Percentiles rank a stretch among this genome's conserved stretches.
Conservation (phyloP, 2,797 vertebrate species). For the Meriones psammophilus region DNA sequence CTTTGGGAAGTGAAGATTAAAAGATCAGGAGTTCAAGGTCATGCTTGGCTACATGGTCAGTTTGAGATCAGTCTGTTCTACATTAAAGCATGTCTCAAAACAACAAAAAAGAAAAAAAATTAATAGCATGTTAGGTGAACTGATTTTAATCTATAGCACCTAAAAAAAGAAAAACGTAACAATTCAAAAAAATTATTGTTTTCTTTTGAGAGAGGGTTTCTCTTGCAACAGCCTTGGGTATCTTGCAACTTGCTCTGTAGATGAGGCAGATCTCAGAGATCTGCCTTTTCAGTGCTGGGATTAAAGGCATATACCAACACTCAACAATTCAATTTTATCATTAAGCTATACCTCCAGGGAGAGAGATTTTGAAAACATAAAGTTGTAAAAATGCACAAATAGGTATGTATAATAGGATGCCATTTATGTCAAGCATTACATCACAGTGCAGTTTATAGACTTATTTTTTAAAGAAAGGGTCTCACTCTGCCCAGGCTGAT, state of each 20-base stretch:
- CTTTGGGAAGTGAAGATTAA: background rate
- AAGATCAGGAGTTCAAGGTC: background rate
- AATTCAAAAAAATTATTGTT: background rate
- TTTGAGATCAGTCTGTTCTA: background rate
- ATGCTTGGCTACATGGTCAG: background rate
- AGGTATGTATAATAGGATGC: background rate
- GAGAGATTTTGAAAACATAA: slow-evolving; percentile 47
- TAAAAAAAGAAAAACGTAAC: background rate
- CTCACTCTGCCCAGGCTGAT: background rate
- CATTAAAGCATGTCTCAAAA: background rate
- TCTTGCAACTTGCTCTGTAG: background rate
- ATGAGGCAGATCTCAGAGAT: background rate
- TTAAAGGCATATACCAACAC: background rate
- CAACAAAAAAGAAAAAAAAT: background rate
- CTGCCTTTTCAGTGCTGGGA: background rate
- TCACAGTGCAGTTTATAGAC: background rate
- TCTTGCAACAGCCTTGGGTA: background rate
- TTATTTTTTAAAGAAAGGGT: no score
- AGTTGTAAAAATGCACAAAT: background rate
- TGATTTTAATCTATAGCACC: background rate
- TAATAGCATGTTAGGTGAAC: background rate
- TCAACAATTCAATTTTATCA: background rate
- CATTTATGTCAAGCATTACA: slow-evolving; percentile 30
- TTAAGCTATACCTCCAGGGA: background rate
- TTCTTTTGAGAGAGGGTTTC: background rate